Evolutionary conservation across 2,797 vertebrate species (phyloP).

Genomic region (Thunnus albacares): DNA sequence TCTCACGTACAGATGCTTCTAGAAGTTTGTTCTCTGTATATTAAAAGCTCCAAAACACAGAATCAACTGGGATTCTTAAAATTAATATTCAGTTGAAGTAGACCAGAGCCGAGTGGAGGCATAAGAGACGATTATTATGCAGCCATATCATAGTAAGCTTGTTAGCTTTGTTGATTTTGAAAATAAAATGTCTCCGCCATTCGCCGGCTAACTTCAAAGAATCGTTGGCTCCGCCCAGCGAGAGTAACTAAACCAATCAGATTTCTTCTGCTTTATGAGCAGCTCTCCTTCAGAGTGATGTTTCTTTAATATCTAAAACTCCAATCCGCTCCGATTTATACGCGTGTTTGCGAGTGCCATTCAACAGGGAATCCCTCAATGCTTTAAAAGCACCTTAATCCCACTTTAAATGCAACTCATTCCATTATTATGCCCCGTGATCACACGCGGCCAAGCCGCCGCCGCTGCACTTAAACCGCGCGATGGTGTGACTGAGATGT

Average conservation of each 20-base stretch:
- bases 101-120: neutral
- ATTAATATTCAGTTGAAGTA: neutral
- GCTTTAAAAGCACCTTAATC: constrained; percentile 60
- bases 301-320: constrained; percentile 36
- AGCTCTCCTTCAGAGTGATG: constrained; percentile 32
- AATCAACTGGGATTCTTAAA: neutral
- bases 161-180: constrained; percentile 16
- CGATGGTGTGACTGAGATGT: constrained; percentile 23
- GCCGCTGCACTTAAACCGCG: constrained; percentile 38
- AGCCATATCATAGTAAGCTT: neutral
- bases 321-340: constrained; percentile 31
- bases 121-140: neutral
- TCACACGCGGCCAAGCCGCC: constrained; percentile 24
- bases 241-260: constrained; percentile 17
- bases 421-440: constrained; percentile 24
- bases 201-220: neutral
- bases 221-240: neutral
- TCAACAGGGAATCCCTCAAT: constrained; percentile 47
- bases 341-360: constrained; percentile 17
- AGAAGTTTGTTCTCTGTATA: neutral
- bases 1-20: neutral
- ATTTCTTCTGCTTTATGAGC: constrained; percentile 18
- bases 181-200: neutral
- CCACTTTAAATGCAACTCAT: constrained; percentile 43
- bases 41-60: neutral